These are phyloP conservation scores for Physocephala rufipes DNA, from an alignment of 2,888 invertebrate genomes.

Conservation along the genomic window DNA sequence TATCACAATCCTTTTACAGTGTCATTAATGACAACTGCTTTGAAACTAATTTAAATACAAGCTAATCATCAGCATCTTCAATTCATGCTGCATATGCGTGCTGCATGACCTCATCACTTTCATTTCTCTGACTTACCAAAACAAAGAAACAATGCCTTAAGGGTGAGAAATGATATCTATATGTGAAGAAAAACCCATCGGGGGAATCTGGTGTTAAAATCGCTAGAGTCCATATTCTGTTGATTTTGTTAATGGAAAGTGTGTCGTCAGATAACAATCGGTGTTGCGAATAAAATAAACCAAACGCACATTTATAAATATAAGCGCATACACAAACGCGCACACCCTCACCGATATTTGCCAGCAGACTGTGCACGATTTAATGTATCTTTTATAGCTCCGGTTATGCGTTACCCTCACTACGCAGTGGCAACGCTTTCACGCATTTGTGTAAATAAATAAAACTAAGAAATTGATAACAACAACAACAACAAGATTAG, in stretches of 20 bases:
- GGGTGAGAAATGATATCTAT: not conserved
- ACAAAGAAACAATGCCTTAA: not conserved
- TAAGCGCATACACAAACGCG: not conserved
- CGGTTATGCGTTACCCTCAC: no score
- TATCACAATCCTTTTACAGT: not conserved
- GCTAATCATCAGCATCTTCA: not conserved
- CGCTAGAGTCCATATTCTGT: not conserved
- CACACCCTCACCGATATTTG: no score
- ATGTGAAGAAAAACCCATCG: not conserved
- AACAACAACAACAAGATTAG: not conserved
- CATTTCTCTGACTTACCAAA: not conserved
- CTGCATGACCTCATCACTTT: no score
- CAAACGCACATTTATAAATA: not conserved
- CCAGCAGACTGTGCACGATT: no score
- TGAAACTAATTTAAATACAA: not conserved
- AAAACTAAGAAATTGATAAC: not conserved
- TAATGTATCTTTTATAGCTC: no score
- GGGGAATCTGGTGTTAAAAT: not conserved
- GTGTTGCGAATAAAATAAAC: not conserved
- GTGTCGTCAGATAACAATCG: constrained; percentile 20
- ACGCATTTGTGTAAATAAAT: constrained; percentile 8
- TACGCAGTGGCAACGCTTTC: not conserved
- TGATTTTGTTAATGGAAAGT: not conserved
- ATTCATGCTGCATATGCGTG: no score
- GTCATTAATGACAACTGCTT: not conserved